A percentile compares a stretch with the other conserved stretches of the same genome.
phyloP scores from a whole-genome alignment of 2,797 vertebrate genomes.

The Enteromius thamalakanensis region DNA sequence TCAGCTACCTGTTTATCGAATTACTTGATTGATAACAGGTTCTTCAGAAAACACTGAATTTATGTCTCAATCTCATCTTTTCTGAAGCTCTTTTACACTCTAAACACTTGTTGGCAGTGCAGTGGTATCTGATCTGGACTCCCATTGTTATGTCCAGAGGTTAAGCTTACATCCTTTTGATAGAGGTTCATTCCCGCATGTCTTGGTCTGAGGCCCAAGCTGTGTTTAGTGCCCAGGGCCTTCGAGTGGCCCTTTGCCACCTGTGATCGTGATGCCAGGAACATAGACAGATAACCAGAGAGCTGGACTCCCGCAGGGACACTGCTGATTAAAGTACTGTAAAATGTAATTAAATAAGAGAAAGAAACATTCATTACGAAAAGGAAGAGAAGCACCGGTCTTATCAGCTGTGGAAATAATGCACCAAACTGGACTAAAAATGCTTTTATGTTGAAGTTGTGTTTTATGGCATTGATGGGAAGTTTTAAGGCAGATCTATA shows the following conservation, averaged over 20 bases:
- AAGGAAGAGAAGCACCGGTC: slow-evolving; percentile 50
- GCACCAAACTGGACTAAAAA: slow-evolving; percentile 59
- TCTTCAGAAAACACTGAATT: not conserved
- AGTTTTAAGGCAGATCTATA: not conserved
- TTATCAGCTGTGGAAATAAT: slow-evolving; percentile 65
- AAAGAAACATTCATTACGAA: slow-evolving; percentile 58
- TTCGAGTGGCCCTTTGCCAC: slow-evolving; percentile 46
- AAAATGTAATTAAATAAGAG: slow-evolving; percentile 52
- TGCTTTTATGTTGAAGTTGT: slow-evolving; percentile 43
- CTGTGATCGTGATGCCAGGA: slow-evolving; percentile 33
- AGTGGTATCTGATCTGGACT: slow-evolving; percentile 31
- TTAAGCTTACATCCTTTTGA: slow-evolving; percentile 29
- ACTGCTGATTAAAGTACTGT: slow-evolving; percentile 22
- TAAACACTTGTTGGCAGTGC: slow-evolving; percentile 1
- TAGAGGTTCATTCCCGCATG: not conserved
- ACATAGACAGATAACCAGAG: slow-evolving; percentile 42
- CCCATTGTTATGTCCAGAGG: slow-evolving; percentile 29
- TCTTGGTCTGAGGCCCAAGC: slow-evolving; percentile 26
- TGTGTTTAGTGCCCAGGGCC: slow-evolving; percentile 53
- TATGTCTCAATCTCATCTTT: not conserved
- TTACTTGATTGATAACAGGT: not conserved
- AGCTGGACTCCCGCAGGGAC: slow-evolving; percentile 52
- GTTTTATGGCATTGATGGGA: slow-evolving; percentile 68
- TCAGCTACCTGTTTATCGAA: not conserved
- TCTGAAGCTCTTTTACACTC: slow-evolving; percentile 11